A percentile compares a stretch with the other conserved stretches of the same genome.
phyloP scores from a whole-genome alignment of 2,797 vertebrate genomes.

The Oceanodroma leucorhoa region DNA sequence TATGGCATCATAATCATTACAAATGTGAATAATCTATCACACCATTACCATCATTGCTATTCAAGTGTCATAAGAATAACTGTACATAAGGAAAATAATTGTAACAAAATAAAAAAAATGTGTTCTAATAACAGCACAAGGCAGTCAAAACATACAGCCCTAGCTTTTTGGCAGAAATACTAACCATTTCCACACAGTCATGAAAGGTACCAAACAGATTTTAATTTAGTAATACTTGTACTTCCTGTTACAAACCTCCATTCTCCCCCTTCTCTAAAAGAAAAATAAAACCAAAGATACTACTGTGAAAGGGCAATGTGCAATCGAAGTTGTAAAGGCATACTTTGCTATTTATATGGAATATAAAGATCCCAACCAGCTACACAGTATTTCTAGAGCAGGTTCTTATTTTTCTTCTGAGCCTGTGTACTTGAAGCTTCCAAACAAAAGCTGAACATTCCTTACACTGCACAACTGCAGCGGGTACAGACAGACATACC shows the following conservation, averaged over 20 bases:
- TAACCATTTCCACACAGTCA: constrained; percentile 14
- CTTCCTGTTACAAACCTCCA: not conserved
- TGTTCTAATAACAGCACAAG: constrained; percentile 15
- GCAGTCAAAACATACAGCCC: not conserved
- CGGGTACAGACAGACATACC: not conserved
- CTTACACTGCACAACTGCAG: not conserved
- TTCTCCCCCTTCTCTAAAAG: constrained; percentile 16
- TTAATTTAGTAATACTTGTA: constrained; percentile 32
- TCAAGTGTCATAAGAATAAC: constrained; percentile 46
- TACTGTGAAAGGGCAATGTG: not conserved
- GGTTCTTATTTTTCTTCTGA: not conserved
- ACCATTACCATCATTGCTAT: constrained; percentile 3
- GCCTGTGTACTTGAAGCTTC: not conserved
- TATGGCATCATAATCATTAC: not conserved
- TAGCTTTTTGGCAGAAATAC: constrained; percentile 33
- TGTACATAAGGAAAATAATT: constrained; percentile 25
- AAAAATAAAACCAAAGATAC: constrained; percentile 52
- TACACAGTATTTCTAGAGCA: not conserved
- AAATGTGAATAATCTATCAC: constrained; percentile 26
- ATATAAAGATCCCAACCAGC: not conserved
- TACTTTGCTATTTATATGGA: constrained; percentile 11
- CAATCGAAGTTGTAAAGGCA: not conserved
- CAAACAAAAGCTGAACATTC: not conserved
- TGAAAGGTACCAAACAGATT: constrained; percentile 3
- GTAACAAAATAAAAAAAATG: not conserved